Conservation (phyloP, 2,113 vertebrate genomes). For the Rutilus rutilus region DNA sequence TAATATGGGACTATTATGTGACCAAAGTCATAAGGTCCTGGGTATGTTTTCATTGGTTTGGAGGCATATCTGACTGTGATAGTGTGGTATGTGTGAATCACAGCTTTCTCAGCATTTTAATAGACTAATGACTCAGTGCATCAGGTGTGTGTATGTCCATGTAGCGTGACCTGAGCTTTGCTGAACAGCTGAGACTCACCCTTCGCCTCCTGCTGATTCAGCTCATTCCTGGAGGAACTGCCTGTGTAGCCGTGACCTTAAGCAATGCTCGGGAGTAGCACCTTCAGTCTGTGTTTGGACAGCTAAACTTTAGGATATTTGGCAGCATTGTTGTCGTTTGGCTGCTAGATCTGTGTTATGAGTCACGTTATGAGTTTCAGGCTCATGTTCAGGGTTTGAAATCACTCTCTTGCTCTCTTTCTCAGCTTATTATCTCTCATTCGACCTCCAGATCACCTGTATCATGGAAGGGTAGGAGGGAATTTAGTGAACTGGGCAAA, state of each 20-base stretch:
- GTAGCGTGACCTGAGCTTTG: background rate
- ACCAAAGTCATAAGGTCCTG: background rate
- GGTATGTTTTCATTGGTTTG: background rate
- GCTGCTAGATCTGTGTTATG: background rate
- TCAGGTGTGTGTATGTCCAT: slow-evolving; percentile 28
- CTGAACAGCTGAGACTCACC: slow-evolving; percentile 26
- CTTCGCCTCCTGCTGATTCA: slow-evolving; percentile 17
- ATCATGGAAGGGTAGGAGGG: background rate
- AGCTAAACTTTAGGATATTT: slow-evolving; percentile 13
- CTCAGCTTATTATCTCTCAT: background rate
- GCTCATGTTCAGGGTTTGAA: background rate
- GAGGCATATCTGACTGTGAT: background rate
- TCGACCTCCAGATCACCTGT: slow-evolving; percentile 3
- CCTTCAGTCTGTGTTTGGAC: slow-evolving; percentile 27
- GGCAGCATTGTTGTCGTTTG: slow-evolving; percentile 10
- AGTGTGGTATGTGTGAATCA: slow-evolving; percentile 30
- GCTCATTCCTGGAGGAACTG: slow-evolving; percentile 39
- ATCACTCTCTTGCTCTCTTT: background rate
- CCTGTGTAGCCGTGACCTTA: slow-evolving; percentile 20
- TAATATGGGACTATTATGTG: slow-evolving; percentile 31
- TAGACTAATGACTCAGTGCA: slow-evolving; percentile 41
- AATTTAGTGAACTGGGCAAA: background rate
- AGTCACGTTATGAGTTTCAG: slow-evolving; percentile 15
- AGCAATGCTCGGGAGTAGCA: background rate
- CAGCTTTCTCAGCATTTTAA: slow-evolving; percentile 39